phyloP scores from a whole-genome alignment of 2,113 vertebrate species.

The Todiramphus chloris region DNA sequence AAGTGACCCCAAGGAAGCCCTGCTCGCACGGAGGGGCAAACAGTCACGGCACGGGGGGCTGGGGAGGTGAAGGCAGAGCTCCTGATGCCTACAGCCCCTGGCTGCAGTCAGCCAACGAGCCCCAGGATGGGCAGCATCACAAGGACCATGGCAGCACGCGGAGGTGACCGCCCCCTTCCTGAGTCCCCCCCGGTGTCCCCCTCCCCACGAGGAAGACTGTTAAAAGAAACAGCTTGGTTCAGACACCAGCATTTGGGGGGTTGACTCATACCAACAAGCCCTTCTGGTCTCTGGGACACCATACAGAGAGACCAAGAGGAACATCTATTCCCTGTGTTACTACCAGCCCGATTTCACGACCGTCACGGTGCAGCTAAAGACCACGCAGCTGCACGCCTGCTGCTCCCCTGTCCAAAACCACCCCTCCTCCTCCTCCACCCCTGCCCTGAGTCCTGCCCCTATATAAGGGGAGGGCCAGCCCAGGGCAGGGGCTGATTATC shows the following conservation, averaged over 20 bases:
- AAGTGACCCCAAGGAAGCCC: neutral
- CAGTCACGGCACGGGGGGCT: neutral
- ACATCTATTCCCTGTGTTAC: too few species aligned
- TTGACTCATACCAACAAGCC: neutral
- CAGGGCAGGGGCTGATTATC: too few species aligned
- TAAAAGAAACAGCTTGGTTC: neutral
- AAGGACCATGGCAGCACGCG: rapidly evolving
- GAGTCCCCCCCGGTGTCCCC: neutral
- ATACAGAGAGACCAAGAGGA: neutral
- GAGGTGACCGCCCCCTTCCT: neutral
- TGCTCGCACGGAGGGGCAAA: rapidly evolving
- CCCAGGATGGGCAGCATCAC: rapidly evolving
- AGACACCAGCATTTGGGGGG: neutral
- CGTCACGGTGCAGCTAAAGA: too few species aligned
- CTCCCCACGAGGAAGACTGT: rapidly evolving
- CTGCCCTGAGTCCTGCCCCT: too few species aligned
- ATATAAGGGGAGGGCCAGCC: too few species aligned
- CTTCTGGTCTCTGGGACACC: neutral
- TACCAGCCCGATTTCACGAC: neutral
- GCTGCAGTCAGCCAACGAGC: neutral
- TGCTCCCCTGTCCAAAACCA: too few species aligned
- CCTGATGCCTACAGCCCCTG: neutral
- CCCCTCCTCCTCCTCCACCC: too few species aligned
- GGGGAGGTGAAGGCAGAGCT: neutral
- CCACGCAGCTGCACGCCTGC: too few species aligned